phyloP scores from a whole-genome alignment of 2,888 invertebrate species.

The Eupithecia dodoneata region DNA sequence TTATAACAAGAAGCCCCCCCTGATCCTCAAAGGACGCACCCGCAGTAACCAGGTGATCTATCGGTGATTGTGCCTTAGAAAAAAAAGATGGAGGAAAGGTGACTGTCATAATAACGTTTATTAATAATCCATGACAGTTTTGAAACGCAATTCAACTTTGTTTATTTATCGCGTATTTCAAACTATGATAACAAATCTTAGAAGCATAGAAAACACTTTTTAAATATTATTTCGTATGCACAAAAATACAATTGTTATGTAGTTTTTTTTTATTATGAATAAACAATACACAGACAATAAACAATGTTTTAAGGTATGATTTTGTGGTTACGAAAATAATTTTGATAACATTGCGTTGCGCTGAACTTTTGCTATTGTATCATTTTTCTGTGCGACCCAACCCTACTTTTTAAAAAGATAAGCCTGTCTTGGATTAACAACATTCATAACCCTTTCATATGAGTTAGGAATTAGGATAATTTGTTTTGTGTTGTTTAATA shows the following conservation, averaged over 20 bases:
- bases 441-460: not conserved
- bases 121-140: not conserved
- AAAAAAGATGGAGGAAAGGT: conserved; percentile 12
- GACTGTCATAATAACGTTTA: not conserved
- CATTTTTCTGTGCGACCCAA: not conserved
- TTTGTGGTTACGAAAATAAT: not conserved
- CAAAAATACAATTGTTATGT: not conserved
- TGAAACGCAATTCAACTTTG: not conserved
- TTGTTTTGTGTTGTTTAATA: not conserved
- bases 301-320: not conserved
- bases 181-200: not conserved
- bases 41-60: conserved; percentile 22
- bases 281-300: no score
- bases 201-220: not conserved
- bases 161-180: not conserved
- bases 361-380: not conserved
- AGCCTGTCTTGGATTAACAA: no score
- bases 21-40: conserved; percentile 31
- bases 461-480: not conserved
- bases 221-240: not conserved
- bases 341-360: not conserved
- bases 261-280: no score
- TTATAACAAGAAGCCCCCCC: conserved; percentile 74
- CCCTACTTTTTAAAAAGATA: no score
- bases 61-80: conserved; percentile 27